Conservation (phyloP, 2,797 vertebrate genomes). For the Simalia tracyae region DNA sequence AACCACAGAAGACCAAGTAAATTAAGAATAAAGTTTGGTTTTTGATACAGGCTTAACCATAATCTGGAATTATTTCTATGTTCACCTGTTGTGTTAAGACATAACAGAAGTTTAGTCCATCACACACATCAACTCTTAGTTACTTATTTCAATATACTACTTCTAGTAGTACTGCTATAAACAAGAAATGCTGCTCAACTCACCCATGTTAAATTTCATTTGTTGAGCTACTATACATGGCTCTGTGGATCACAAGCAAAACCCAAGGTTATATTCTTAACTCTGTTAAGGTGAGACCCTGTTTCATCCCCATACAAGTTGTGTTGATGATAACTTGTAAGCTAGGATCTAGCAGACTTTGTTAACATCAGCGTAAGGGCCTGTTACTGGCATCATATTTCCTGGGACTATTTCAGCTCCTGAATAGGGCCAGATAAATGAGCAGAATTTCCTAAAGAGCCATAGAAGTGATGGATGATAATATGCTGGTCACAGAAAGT, state of each 20-base stretch:
- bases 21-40: background rate
- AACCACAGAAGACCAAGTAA: background rate
- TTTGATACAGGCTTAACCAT: background rate
- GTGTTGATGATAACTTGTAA: background rate
- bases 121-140: background rate
- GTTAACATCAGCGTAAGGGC: background rate
- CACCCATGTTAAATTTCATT: background rate
- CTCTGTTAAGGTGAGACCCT: background rate
- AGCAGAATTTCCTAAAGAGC: background rate
- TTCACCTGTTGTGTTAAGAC: background rate
- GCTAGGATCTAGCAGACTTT: background rate
- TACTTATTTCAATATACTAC: background rate
- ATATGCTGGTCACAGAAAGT: conserved; percentile 2
- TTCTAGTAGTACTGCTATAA: background rate
- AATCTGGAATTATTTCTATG: background rate
- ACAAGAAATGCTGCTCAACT: background rate
- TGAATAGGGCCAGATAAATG: background rate
- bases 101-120: background rate
- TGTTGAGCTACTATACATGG: background rate
- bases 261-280: background rate
- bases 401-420: background rate
- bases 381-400: background rate
- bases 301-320: background rate
- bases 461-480: background rate
- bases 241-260: background rate